Evolutionary conservation across 2,888 invertebrate genomes (phyloP).

Genomic region (Hemistola chrysoprasaria): DNA sequence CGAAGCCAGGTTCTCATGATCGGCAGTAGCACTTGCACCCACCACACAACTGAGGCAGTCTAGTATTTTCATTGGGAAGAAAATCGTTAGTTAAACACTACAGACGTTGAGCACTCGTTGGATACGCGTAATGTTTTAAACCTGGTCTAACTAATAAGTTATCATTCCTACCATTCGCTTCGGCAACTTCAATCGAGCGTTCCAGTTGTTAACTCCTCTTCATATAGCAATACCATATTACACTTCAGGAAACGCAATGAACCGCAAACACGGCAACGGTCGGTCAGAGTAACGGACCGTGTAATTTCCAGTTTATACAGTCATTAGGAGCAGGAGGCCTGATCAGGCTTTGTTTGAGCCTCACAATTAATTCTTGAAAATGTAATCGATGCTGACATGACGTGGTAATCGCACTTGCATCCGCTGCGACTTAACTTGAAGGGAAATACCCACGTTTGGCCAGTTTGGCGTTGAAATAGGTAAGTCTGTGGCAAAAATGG

Average conservation of each 20-base stretch:
- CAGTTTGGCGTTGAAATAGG: no score
- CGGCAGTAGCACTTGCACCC: no score
- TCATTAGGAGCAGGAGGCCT: slow-evolving; percentile 64
- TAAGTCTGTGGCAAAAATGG: no score
- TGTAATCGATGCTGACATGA: slow-evolving; percentile 69
- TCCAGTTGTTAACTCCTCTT: slow-evolving; percentile 17
- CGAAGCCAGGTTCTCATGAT: no score
- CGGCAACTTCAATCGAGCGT: slow-evolving; percentile 4
- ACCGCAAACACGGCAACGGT: slow-evolving; percentile 48
- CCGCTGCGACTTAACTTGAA: slow-evolving; percentile 5
- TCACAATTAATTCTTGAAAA: slow-evolving; percentile 71
- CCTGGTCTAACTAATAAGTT: no score
- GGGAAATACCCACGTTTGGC: no score
- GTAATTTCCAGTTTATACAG: slow-evolving; percentile 71
- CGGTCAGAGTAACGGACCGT: slow-evolving; percentile 61
- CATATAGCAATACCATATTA: slow-evolving; percentile 20
- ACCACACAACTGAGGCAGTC: no score
- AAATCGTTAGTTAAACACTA: no score
- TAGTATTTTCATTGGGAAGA: no score
- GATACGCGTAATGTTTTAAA: no score
- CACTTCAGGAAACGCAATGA: slow-evolving; percentile 41
- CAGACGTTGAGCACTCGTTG: no score
- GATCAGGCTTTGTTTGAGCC: slow-evolving; percentile 59
- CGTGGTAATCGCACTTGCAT: slow-evolving; percentile 34
- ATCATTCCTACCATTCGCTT: neutral